A percentile compares a stretch with the other conserved stretches of the same genome.
These are phyloP conservation scores for Chloroclysta siterata DNA, from an alignment of 2,888 invertebrate species.

Conservation along the genomic window DNA sequence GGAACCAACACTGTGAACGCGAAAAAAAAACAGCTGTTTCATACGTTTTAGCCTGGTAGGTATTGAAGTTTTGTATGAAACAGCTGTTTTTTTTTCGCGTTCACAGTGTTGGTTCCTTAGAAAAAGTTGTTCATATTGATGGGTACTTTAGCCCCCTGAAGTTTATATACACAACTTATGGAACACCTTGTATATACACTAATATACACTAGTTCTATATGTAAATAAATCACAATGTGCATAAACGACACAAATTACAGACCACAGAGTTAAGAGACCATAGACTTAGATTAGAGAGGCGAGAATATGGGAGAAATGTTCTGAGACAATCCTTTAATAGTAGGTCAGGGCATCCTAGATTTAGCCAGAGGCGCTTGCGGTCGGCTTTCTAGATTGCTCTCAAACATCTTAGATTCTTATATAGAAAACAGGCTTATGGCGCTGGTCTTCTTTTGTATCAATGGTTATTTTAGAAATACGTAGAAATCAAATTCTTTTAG, in stretches of 20 bases:
- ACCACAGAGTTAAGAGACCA: slow-evolving; percentile 41
- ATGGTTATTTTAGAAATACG: no score
- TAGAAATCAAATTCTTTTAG: no score
- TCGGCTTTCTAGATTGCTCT: slow-evolving; percentile 53
- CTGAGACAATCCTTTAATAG: slow-evolving; percentile 76
- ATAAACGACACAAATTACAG: slow-evolving; percentile 75
- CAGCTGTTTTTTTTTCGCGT: no score
- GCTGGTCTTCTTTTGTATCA: background rate
- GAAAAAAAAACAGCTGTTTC: no score
- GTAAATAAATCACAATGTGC: slow-evolving; percentile 76
- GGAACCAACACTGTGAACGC: no score
- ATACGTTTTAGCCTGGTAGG: no score
- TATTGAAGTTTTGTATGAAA: no score
- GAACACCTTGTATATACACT: no score
- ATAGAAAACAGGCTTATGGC: slow-evolving; percentile 9
- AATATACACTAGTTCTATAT: slow-evolving; percentile 59
- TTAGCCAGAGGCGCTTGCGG: slow-evolving; percentile 58
- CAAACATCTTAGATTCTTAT: slow-evolving; percentile 44
- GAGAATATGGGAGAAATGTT: slow-evolving; percentile 68
- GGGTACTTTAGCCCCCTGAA: no score
- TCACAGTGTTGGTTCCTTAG: no score
- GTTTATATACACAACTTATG: no score
- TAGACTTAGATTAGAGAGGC: slow-evolving; percentile 35
- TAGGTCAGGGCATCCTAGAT: slow-evolving; percentile 65
- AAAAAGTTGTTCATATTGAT: no score